Percentiles rank a stretch among this genome's conserved stretches.
Evolutionary conservation across 2,888 invertebrate genomes (phyloP).

Genomic region (Brachyopa scutellaris): DNA sequence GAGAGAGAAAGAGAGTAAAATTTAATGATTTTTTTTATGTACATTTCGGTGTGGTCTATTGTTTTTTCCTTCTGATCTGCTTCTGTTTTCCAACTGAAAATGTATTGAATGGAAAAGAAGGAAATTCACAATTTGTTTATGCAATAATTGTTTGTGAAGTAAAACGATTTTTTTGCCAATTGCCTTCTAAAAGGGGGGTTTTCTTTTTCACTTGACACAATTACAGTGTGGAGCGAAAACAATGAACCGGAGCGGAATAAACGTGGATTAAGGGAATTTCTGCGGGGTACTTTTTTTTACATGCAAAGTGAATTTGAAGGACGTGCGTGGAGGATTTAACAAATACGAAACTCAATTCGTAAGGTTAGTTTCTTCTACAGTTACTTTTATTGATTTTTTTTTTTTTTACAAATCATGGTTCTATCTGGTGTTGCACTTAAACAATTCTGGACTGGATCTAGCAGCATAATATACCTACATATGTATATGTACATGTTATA

Average conservation of each 20-base stretch:
- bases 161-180: not conserved
- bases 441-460: no score
- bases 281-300: slow-evolving; percentile 19
- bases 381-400: slow-evolving; percentile 13
- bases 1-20: slow-evolving; percentile 35
- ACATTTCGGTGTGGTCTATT: slow-evolving; percentile 47
- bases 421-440: no score
- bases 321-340: not conserved
- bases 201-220: slow-evolving; percentile 53
- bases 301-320: not conserved
- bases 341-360: slow-evolving; percentile 5
- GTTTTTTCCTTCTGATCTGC: slow-evolving; percentile 22
- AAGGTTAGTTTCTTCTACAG: slow-evolving; percentile 21
- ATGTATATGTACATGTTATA: no score
- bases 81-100: slow-evolving; percentile 45
- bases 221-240: slow-evolving; percentile 48
- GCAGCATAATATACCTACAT: no score
- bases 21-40: slow-evolving; percentile 63
- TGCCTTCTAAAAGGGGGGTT: slow-evolving; percentile 34
- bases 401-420: no score
- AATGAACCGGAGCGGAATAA: slow-evolving; percentile 56
- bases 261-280: slow-evolving; percentile 42
- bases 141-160: not conserved
- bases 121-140: slow-evolving; percentile 16
- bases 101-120: slow-evolving; percentile 22